Conservation (phyloP, 2,888 invertebrate species). For the Cartodere bifasciata region DNA sequence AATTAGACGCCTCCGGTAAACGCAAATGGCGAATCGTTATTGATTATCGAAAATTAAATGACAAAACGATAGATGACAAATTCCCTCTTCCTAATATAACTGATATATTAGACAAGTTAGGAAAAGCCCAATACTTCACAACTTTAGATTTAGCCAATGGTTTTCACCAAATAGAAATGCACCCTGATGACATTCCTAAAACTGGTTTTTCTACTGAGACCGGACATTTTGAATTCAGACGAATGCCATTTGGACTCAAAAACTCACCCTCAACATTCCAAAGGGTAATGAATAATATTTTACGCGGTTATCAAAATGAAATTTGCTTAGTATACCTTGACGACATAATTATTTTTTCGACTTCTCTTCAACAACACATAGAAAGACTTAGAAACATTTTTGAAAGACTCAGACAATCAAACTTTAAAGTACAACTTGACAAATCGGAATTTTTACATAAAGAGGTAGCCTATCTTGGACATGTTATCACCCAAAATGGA, state of each 20-base stretch:
- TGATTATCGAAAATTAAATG: no score
- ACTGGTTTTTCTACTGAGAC: constrained; percentile 20
- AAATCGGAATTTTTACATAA: no score
- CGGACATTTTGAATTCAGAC: constrained; percentile 19
- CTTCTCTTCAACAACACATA: constrained; percentile 15
- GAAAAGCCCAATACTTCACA: constrained; percentile 17
- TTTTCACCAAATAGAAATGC: constrained; percentile 23
- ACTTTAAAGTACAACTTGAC: constrained; percentile 15
- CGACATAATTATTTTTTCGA: constrained; percentile 16
- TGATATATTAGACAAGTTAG: constrained; percentile 20
- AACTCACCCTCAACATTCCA: constrained; percentile 22
- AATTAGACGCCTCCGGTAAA: constrained; percentile 14
- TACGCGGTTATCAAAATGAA: constrained; percentile 15
- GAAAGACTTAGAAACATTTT: constrained; percentile 14
- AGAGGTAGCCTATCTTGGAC: constrained; percentile 14
- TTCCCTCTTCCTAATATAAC: constrained; percentile 17
- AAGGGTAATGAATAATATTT: constrained; percentile 17
- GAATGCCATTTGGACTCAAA: constrained; percentile 21
- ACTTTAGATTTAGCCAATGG: constrained; percentile 19
- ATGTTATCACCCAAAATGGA: constrained; percentile 16
- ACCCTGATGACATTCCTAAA: constrained; percentile 15
- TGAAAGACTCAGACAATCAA: constrained; percentile 12
- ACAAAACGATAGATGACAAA: no score
- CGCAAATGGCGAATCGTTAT: constrained; percentile 14
- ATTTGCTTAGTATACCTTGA: constrained; percentile 18